Evolutionary conservation across 2,113 vertebrate genomes (phyloP).

Genomic region (Hippoglossus stenolepis): DNA sequence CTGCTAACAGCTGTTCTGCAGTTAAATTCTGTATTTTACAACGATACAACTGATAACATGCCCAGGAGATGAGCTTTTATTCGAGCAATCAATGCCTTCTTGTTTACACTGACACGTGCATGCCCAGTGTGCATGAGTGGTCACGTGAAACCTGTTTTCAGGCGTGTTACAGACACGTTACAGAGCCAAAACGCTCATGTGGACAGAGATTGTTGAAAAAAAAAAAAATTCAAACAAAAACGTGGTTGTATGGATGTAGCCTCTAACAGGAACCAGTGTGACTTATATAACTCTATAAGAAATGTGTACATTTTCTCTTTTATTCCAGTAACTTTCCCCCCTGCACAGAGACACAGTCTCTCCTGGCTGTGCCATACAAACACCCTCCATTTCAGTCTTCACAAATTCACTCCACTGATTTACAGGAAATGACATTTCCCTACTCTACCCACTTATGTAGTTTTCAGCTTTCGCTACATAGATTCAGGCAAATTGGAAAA

Average conservation of each 20-base stretch:
- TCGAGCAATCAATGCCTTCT: too few relatives aligned
- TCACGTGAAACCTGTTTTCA: too few relatives aligned
- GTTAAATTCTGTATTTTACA: too few relatives aligned
- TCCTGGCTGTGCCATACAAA: constrained; percentile 12
- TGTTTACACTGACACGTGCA: too few relatives aligned
- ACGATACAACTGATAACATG: too few relatives aligned
- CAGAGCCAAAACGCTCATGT: not conserved
- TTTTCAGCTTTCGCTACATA: constrained; percentile 25
- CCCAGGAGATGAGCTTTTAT: too few relatives aligned
- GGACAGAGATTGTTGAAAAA: too few relatives aligned
- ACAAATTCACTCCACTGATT: constrained; percentile 38
- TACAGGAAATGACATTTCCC: constrained; percentile 42
- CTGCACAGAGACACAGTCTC: constrained; percentile 15
- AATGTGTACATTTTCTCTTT: not conserved
- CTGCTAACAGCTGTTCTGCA: too few relatives aligned
- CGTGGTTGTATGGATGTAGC: too few relatives aligned
- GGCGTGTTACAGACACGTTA: not conserved
- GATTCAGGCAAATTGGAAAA: constrained; percentile 56
- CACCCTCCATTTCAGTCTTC: constrained; percentile 18
- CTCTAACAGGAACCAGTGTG: not conserved
- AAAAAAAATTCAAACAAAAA: too few relatives aligned
- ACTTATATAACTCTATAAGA: not conserved
- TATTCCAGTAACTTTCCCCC: not conserved
- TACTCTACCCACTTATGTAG: constrained; percentile 20
- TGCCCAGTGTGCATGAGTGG: too few relatives aligned